phyloP scores from a whole-genome alignment of 2,113 vertebrate species.

The Microcebus tavaratra region DNA sequence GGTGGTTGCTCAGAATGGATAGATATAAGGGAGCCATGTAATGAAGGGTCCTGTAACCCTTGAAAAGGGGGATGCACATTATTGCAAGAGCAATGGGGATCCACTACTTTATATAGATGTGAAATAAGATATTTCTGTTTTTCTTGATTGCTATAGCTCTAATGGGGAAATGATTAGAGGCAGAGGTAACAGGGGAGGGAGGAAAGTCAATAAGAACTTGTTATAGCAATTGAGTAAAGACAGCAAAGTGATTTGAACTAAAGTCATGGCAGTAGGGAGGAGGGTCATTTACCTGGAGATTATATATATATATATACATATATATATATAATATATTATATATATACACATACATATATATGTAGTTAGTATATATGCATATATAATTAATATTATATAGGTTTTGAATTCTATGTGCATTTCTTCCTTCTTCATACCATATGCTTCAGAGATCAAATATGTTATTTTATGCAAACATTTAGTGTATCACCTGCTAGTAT shows the following conservation, averaged over 20 bases:
- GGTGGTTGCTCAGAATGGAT: neutral
- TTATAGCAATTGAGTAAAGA: neutral
- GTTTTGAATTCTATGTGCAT: neutral
- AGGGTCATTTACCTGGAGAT: neutral
- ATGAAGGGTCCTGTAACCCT: neutral
- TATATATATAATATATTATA: too few relatives aligned
- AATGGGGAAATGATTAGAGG: neutral
- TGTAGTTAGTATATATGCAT: neutral
- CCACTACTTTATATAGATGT: neutral
- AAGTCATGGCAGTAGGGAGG: fast-evolving
- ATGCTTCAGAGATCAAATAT: neutral
- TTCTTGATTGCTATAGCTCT: neutral
- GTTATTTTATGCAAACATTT: neutral
- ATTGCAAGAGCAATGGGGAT: neutral
- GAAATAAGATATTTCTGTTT: neutral
- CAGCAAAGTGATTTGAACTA: neutral
- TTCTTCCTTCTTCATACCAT: neutral
- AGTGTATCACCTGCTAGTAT: neutral
- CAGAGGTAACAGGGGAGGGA: neutral
- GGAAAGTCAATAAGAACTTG: neutral
- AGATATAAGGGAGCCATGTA: fast-evolving
- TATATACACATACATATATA: neutral
- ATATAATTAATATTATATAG: neutral
- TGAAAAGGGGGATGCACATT: neutral
- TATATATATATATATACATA: neutral